Base-by-base conservation (phyloP, 2,888 invertebrate species). In the Nysson spinosus region DNA sequence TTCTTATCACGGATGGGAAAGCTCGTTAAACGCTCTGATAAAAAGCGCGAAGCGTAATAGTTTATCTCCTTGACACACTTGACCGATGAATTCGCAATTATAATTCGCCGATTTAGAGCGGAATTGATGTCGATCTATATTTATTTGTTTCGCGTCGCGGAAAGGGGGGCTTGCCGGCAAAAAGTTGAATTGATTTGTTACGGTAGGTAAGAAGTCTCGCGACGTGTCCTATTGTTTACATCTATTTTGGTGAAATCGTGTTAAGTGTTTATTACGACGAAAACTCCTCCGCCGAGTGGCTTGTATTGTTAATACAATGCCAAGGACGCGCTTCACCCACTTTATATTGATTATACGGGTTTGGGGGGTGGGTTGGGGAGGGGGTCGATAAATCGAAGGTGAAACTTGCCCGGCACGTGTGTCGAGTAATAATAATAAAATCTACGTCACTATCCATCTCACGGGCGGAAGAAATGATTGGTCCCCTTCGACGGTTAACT, bases 341-440 rank as follows among this genome's bases (percentile, higher is more conserved):
- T 64, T 61, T 52, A 52, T 49, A 42, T 57, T 28, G 70, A 67
- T 69, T 64, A 50, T 14, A 46, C 56, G 39, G 42, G 43, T 52
- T 54, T 46, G 44, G 22, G 6, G 30, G n/a, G n/a, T n/a, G n/a
- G n/a, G n/a, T n/a, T n/a, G n/a, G n/a, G n/a, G n/a, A n/a, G n/a
- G n/a, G n/a, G 34, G 44, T 77, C 77, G 68, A 77, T 77, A 74
- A 75, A 66, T 70, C 74, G 75, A 78, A 74, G 75, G 78, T n/a
- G 37, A 19, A 42, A 11, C 34, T 4, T 35, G 40, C 24, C 17
- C 12, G 34, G 52, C 60, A 44, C 57, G 51, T 57, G 60, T 35
- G 30, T 39, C 14, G 16, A 39, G 12, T 19, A 46, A 61, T 65
- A 61, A 67, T 63, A 61, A 69, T 14, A 11, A 51, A 56, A 26